These are phyloP conservation scores for Pseudomugil gertrudae DNA, from an alignment of 2,797 vertebrate genomes.

Conservation along the genomic window DNA sequence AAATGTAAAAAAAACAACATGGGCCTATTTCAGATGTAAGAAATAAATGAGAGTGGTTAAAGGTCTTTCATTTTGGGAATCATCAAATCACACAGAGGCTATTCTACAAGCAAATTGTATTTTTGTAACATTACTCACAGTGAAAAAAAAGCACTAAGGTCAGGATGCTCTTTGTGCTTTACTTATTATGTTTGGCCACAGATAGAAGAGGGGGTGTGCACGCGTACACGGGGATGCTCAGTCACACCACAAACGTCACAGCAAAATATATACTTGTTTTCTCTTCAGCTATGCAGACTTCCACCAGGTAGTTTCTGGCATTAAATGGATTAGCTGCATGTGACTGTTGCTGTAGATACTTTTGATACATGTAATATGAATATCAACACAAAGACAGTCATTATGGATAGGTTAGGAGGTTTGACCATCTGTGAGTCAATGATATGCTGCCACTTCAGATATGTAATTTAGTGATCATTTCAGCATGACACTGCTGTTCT, in stretches of 20 bases:
- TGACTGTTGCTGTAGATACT: neutral
- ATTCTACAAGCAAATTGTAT: neutral
- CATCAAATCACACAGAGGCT: neutral
- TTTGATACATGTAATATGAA: neutral
- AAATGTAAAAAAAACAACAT: neutral
- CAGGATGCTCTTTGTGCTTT: slow-evolving; percentile 2
- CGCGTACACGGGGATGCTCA: neutral
- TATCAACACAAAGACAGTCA: neutral
- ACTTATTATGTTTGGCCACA: neutral
- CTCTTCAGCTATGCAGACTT: neutral
- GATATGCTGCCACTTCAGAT: no score
- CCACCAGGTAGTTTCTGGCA: no score
- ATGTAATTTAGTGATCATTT: no score
- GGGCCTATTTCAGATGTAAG: neutral
- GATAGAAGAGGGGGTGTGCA: neutral
- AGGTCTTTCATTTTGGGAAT: neutral
- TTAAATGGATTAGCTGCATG: neutral
- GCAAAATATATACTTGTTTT: neutral
- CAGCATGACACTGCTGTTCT: no score
- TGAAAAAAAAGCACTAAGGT: slow-evolving; percentile 7
- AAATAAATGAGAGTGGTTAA: neutral
- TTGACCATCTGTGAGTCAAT: neutral
- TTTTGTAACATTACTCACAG: slow-evolving; percentile 1
- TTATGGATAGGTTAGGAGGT: neutral
- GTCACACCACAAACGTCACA: neutral